Evolutionary conservation across 2,113 vertebrate species (phyloP), one percentile per base, ranked within the genome.

Genomic region (Galeopterus variegatus): DNA sequence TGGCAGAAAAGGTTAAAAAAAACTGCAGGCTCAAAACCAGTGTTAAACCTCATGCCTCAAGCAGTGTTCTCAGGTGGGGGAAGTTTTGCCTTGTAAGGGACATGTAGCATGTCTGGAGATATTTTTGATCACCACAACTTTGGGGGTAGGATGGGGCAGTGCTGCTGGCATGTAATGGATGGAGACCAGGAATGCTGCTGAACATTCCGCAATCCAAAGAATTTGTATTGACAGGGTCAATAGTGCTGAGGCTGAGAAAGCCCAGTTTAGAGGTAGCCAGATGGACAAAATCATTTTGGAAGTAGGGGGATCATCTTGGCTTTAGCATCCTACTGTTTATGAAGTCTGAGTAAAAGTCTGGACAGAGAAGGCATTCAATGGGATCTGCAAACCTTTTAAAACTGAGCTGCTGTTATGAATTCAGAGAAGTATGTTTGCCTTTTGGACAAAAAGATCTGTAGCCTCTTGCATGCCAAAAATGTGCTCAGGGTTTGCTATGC

Each of bases 381-480:
- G 58, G 31, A 75, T 92, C 62, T 28, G 31, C 69, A 97, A 77
- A 82, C 54, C 90, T 90, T 93, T 95, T 75, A 33, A 95, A 89
- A 95, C 36, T 14, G 48, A 97, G 92, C 94, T 85, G 50, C 70
- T 92, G 41, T 79, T 88, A 67, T 84, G 86, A 94, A 75, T 81
- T 88, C 93, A 70, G 89, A 92, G 80, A 77, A 36, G 36, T 15
- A 21, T 72, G 72, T 82, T 94, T 95, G 89, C 92, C 76, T 95
- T 90, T 80, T 65, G 84, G 88, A 89, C 36, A 94, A 64, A 94
- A 90, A 89, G 62, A 88, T 77, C 92, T 83, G 94, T 79, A n/a
- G 56, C n/a, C 56, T 85, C 69, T 11, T n/a, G 56, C 52, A 36
- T 90, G 96, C 96, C 95, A 98, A 82, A 77, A 92, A 54, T 89